These are phyloP conservation scores for Knipowitschia caucasica DNA, from an alignment of 2,797 vertebrate species.

Conservation along the genomic window DNA sequence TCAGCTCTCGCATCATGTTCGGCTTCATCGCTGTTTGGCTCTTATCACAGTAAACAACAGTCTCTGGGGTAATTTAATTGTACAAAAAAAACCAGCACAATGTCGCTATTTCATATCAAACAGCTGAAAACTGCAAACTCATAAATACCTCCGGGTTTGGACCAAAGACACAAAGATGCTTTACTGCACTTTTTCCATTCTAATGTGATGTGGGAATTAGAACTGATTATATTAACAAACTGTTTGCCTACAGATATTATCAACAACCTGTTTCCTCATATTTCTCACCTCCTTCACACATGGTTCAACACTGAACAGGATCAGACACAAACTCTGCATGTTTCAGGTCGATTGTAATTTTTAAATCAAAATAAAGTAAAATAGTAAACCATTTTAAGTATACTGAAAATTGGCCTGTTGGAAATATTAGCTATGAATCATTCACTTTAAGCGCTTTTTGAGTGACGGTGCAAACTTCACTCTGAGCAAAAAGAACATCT, in stretches of 20 bases:
- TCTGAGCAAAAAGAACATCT: slow-evolving; percentile 39
- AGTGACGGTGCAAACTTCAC: slow-evolving; percentile 21
- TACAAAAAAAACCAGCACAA: slow-evolving; percentile 6
- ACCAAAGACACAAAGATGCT: neutral
- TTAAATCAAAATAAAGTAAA: too few species aligned
- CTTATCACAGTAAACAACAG: slow-evolving; percentile 20
- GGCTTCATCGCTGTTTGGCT: slow-evolving; percentile 7
- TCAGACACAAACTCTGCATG: too few species aligned
- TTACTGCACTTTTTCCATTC: neutral
- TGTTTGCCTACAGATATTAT: too few species aligned
- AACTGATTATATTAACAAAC: too few species aligned
- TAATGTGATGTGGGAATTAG: too few species aligned
- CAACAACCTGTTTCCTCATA: too few species aligned
- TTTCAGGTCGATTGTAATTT: too few species aligned
- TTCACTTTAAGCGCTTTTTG: slow-evolving; percentile 3
- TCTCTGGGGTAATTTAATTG: slow-evolving; percentile 8
- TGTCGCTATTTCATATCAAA: slow-evolving; percentile 5
- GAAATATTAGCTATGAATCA: neutral
- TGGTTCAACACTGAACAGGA: too few species aligned
- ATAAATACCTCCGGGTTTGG: neutral
- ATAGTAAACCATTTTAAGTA: neutral
- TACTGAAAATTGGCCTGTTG: neutral
- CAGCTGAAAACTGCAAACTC: neutral
- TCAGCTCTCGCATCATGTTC: slow-evolving; percentile 14
- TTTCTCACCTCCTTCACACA: too few species aligned